Conservation (phyloP, 2,113 vertebrate species). For the Mastomys coucha region DNA sequence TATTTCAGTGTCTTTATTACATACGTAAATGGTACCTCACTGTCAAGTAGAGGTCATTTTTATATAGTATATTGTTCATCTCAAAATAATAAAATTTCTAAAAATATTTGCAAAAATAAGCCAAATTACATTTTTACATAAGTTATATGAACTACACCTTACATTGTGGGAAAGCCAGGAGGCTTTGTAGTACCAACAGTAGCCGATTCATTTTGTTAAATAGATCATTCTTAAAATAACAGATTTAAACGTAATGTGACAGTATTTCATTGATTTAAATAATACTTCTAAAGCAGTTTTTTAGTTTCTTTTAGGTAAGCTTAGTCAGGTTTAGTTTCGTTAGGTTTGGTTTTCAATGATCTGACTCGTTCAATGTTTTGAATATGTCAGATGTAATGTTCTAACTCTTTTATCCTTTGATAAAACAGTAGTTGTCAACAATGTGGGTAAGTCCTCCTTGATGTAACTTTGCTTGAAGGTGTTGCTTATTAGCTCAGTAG, state of each 20-base stretch:
- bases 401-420: background rate
- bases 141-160: background rate
- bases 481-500: background rate
- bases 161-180: background rate
- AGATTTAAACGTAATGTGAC: background rate
- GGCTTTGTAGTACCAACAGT: background rate
- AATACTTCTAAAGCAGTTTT: background rate
- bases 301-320: no score
- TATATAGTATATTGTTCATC: background rate
- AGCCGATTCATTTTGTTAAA: background rate
- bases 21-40: background rate
- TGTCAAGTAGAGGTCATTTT: background rate
- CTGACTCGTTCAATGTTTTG: background rate
- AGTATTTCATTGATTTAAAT: background rate
- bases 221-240: background rate
- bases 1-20: background rate
- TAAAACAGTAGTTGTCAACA: background rate
- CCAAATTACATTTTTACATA: background rate
- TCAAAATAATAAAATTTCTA: background rate
- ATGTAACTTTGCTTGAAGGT: background rate
- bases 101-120: background rate
- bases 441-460: background rate
- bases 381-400: background rate
- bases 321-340: background rate
- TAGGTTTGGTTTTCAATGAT: slow-evolving; percentile 8